Evolutionary conservation across 1,140 invertebrate species (phyloP).

Genomic region (Eupristina koningsbergeri): DNA sequence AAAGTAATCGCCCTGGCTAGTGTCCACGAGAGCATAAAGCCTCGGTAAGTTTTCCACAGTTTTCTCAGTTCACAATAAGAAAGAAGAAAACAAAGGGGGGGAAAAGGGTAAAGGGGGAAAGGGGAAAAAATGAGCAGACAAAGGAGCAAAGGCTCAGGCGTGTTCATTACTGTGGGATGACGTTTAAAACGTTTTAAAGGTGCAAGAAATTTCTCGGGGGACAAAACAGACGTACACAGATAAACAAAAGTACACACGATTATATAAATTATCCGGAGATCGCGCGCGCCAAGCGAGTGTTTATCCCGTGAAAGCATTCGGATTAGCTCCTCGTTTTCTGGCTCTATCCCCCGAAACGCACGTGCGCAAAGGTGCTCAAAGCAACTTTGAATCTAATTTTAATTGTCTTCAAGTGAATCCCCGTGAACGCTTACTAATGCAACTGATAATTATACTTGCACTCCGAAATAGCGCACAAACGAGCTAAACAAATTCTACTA

Average conservation of each 20-base stretch:
- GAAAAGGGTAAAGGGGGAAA: too few species aligned
- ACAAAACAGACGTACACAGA: not conserved
- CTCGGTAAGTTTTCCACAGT: conserved; percentile 1
- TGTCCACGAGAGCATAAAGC: not conserved
- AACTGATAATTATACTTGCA: not conserved
- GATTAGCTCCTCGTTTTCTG: conserved; percentile 30
- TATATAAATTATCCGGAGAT: not conserved
- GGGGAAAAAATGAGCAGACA: not conserved
- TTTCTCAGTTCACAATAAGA: not conserved
- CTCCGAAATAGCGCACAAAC: too few species aligned
- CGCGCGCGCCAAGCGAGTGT: not conserved
- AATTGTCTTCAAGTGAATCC: not conserved
- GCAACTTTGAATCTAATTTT: not conserved
- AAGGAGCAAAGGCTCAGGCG: conserved; percentile 4
- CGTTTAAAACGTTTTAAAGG: conserved; percentile 26
- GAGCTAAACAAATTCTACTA: too few species aligned
- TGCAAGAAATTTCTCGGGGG: conserved; percentile 21
- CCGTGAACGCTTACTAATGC: not conserved
- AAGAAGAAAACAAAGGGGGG: not conserved
- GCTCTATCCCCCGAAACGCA: not conserved
- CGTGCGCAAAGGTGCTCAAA: not conserved
- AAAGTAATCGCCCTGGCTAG: conserved; percentile 1
- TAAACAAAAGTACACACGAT: not conserved
- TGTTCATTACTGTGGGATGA: conserved; percentile 1
- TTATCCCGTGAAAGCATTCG: conserved; percentile 1